These are phyloP conservation scores for Cliona cf. orientalis DNA, from an alignment of 37 sponge, comb jelly and placozoan genomes.

Conservation along the genomic window DNA sequence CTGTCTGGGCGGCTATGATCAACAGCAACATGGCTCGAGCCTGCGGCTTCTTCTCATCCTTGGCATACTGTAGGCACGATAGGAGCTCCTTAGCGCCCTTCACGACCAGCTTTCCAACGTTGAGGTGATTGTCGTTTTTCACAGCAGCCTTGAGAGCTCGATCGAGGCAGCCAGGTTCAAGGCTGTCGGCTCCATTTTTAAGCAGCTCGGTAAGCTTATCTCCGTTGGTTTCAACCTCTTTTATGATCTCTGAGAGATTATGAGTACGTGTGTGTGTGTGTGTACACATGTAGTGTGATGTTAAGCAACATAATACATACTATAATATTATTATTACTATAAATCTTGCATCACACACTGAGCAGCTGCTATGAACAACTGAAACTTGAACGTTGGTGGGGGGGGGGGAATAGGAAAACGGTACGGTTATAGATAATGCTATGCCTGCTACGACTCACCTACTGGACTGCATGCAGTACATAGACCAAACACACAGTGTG, in stretches of 20 bases:
- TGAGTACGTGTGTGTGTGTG: no score
- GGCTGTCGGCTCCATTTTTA: conserved; percentile 2
- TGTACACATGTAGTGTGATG: no score
- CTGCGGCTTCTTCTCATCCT: conserved; percentile 37
- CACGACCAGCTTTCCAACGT: conserved; percentile 68
- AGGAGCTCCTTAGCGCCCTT: conserved; percentile 64
- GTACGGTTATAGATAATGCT: no score
- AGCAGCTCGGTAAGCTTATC: conserved; percentile 60
- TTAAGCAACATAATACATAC: no score
- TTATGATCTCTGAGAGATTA: conserved; percentile 64
- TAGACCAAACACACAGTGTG: no score
- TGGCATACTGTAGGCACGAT: conserved; percentile 35
- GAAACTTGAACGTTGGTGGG: not conserved
- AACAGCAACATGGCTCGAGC: conserved; percentile 68
- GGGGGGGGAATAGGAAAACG: not conserved
- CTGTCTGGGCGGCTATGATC: conserved; percentile 52
- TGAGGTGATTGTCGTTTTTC: conserved; percentile 51
- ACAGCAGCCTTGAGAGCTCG: conserved; percentile 67
- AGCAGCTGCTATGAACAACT: no score
- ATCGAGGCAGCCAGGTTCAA: conserved; percentile 69
- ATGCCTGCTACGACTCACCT: no score
- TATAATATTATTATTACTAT: not conserved
- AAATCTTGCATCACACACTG: no score
- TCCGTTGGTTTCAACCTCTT: conserved; percentile 71
- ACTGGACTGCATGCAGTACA: no score